Evolutionary conservation across 2,888 invertebrate genomes (phyloP), one percentile per base, ranked within the genome.

Genomic region (Caenorhabditis sulstoni): DNA sequence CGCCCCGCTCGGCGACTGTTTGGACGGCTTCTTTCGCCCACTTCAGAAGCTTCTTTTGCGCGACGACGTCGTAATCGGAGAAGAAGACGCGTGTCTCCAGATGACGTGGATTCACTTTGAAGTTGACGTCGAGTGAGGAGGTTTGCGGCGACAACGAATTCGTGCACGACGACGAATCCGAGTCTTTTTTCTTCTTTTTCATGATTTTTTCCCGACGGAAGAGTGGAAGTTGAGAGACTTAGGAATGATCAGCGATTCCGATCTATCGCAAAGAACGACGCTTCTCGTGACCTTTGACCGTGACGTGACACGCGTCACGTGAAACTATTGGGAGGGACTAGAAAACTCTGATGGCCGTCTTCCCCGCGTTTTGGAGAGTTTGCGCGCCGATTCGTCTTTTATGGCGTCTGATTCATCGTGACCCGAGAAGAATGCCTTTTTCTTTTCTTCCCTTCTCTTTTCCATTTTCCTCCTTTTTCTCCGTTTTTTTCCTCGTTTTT

Each of bases 51-150:
- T 58, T 58, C 18, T 58, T 58, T 45, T 65, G 64, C 44, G 45
- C 44, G 3, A 3, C 1, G 7, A 44, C 39, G 37, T 65, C 65
- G 37, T 74, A 52, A 14, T 74, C 73, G 39, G 49, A 58, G 44
- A 58, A 74, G 18, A 74, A 29, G 16, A 65, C 44, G 12, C 73
- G 65, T 5, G 59, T 41, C 44, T 65, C 65, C 37, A 74, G 22
- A 59, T 65, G 52, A 35, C 65, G 65, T 59, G 35, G 58, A 8
- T 74, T 74, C 29, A 65, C 18, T n/a, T 53, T 29, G 22, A 14
- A 18, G 14, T 20, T n/a, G 18, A 47, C 45, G 20, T 61, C 62
- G 29, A 37, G 23, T 22, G 35, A 29, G 0, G 64, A 50, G 4
- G 29, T 5, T 29, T 29, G 29, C 29, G 29, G 29, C 7, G 29